Base-by-base conservation (phyloP, 2,888 invertebrate species). In the Pediacus dermestoides region DNA sequence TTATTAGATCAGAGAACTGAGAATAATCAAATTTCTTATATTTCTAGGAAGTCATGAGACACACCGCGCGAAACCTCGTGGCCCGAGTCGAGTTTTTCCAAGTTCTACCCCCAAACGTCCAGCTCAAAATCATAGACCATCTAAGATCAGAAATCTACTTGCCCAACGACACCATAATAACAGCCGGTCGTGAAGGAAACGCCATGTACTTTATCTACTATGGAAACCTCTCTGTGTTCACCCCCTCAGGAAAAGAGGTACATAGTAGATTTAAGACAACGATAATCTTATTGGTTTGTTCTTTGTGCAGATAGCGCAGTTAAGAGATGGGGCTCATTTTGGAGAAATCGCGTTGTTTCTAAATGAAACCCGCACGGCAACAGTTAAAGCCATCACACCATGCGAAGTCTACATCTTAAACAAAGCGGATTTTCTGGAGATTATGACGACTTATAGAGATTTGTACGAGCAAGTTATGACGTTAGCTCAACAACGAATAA, bases 321-420 rank as follows among this genome's bases (percentile, higher is more conserved):
- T 31, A 31, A 3, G 12, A 31, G 31, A 31, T n/a, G 31, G 31
- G 4, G 31, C 7, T 21, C 15, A 9, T 6, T 31, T 31, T n/a
- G 31, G 31, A 8, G 21, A 31, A n/a, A 31, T 31, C 4, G 18
- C 9, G 3, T 10, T 31, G 16, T 16, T 31, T 6, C 3, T 8
- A 3, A 31, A 31, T 11, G 13, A 3, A 3, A 4, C 28, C 10
- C 31, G 16, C 8, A 12, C 16, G 6, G 18, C 4, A 4, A 21
- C 16, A 3, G 31, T 16, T 9, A 16, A 16, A 16, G 31, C 31
- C n/a, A 8, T 31, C 4, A 21, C 16, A 3, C 3, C 15, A 3
- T 15, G 10, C n/a, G 31, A 31, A 10, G 3, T 31, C 4, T 31
- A 16, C 16, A 15, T 16, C 9, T 16, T 31, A 18, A 16, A 18